These are phyloP conservation scores for Drosophila kanekoi DNA, from an alignment of 2,888 invertebrate genomes.

Conservation along the genomic window DNA sequence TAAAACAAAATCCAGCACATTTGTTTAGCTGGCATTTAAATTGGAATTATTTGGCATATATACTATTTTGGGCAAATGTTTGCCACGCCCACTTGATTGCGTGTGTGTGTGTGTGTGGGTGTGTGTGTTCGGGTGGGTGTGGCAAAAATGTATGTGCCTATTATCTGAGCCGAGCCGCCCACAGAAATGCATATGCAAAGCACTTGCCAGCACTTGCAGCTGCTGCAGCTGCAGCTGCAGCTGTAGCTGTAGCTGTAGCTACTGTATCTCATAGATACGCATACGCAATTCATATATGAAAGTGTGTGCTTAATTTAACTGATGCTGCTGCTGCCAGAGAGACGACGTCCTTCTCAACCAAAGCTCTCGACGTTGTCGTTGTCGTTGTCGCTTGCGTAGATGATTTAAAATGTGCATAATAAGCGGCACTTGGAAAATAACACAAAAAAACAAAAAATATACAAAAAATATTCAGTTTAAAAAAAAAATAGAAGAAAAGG, in stretches of 20 bases:
- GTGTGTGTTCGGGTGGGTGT: conserved; percentile 1
- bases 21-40: conserved; percentile 23
- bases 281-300: conserved; percentile 53
- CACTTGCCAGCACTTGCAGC: conserved; percentile 12
- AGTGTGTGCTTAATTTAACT: conserved; percentile 76
- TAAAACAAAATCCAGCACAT: not conserved
- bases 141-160: conserved; percentile 12
- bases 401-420: conserved; percentile 81
- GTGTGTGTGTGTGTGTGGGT: conserved; percentile 3
- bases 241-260: conserved; percentile 22
- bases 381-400: conserved; percentile 66
- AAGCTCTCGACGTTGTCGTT: conserved; percentile 6
- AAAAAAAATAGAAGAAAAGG: conserved; percentile 18
- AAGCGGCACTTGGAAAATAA: conserved; percentile 73
- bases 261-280: conserved; percentile 55
- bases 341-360: conserved; percentile 22
- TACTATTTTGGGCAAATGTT: conserved; percentile 19
- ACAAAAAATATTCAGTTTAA: not conserved
- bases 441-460: conserved; percentile 16
- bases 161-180: conserved; percentile 25
- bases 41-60: conserved; percentile 23
- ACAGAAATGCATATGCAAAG: conserved; percentile 63
- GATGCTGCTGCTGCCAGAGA: conserved; percentile 54
- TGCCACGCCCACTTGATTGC: conserved; percentile 32
- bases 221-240: conserved; percentile 18